Evolutionary conservation across 35 echinoderm and acorn worm genomes (phyloP).

Genomic region (Apostichopus californicus): DNA sequence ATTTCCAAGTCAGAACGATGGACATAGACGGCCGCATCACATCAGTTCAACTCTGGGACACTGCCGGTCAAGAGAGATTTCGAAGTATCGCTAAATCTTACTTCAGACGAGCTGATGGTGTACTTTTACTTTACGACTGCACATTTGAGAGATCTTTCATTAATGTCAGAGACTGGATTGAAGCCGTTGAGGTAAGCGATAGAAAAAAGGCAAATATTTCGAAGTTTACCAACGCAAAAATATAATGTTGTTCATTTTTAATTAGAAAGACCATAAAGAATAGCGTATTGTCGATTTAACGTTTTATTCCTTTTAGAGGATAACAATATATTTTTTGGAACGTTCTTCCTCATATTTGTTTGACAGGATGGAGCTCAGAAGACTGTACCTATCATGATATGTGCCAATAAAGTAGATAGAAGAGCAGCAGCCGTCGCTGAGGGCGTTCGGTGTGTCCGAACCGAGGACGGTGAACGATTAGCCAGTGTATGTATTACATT

Average conservation of each 20-base stretch:
- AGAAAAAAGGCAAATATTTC: too few species aligned
- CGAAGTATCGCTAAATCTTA: conserved; percentile 96
- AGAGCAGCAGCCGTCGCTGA: conserved; percentile 64
- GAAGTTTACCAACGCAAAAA: too few species aligned
- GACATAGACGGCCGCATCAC: conserved; percentile 90
- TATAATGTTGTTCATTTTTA: too few species aligned
- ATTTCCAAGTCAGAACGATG: conserved; percentile 94
- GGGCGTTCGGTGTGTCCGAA: conserved; percentile 78
- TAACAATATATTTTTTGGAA: too few species aligned
- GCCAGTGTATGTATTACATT: conserved; percentile 69
- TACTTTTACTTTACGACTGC: conserved; percentile 87
- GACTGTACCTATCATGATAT: conserved; percentile 85
- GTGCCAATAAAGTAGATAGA: conserved; percentile 86
- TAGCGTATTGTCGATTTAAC: too few species aligned
- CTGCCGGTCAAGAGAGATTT: conserved; percentile 91
- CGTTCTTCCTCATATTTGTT: background rate
- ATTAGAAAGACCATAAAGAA: too few species aligned
- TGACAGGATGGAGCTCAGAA: conserved; percentile 90
- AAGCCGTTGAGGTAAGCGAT: conserved; percentile 86
- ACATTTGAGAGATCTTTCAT: conserved; percentile 97
- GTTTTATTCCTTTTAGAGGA: too few species aligned
- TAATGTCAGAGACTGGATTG: conserved; percentile 98
- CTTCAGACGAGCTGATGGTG: conserved; percentile 96
- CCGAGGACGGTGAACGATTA: conserved; percentile 84
- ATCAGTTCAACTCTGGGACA: conserved; percentile 96